phyloP scores from a whole-genome alignment of 1,140 invertebrate species.

The Brachionus paranguensis region DNA sequence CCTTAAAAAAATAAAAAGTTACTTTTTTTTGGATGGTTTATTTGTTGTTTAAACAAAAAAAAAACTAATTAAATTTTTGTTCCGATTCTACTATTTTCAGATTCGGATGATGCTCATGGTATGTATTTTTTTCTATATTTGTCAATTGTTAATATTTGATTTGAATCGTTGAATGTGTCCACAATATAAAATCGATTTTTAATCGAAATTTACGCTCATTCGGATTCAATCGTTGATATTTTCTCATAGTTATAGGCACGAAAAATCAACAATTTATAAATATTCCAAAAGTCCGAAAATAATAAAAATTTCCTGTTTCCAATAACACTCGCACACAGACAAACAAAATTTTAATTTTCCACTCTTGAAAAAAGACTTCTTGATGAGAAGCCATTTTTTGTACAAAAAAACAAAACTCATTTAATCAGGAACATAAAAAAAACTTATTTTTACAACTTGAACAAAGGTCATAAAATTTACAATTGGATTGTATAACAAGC shows the following conservation, averaged over 20 bases:
- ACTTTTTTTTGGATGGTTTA: not conserved
- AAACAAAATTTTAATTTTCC: not conserved
- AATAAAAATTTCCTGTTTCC: not conserved
- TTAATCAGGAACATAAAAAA: not conserved
- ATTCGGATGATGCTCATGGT: not conserved
- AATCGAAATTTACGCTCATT: not conserved
- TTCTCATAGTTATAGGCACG: not conserved
- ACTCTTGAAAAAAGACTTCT: not conserved
- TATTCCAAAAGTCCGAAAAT: not conserved
- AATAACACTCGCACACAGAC: not conserved
- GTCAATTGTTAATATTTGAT: not conserved
- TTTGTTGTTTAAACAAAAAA: not conserved
- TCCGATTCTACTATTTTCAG: not conserved
- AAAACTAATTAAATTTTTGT: constrained; percentile 3
- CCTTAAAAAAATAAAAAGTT: not conserved
- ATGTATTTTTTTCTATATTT: not conserved
- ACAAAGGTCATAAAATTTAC: not conserved
- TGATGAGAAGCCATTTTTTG: not conserved
- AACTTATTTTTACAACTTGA: not conserved
- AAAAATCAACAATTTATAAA: not conserved
- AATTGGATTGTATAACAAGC: not conserved
- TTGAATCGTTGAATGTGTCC: not conserved
- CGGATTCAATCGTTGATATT: not conserved
- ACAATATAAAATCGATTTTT: not conserved
- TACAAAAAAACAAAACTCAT: not conserved